Percentiles rank a stretch among this genome's conserved stretches.
Conservation (phyloP, 2,113 vertebrate species). For the Bombycilla garrulus region DNA sequence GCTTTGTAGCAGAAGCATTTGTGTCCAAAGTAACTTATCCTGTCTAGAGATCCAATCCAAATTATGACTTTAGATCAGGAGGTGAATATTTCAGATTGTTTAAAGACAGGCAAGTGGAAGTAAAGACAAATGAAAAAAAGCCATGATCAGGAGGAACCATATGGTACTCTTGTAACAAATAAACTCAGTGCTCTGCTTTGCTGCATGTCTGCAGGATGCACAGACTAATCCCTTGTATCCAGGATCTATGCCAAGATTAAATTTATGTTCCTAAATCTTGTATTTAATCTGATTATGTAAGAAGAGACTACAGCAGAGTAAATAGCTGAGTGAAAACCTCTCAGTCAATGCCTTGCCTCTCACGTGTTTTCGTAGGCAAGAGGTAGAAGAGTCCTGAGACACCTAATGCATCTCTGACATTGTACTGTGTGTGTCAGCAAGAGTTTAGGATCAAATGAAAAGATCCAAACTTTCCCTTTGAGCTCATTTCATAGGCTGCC, state of each 20-base stretch:
- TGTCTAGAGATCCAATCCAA: background rate
- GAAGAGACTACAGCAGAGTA: background rate
- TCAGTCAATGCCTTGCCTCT: background rate
- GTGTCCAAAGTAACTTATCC: background rate
- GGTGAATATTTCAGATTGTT: background rate
- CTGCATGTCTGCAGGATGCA: background rate
- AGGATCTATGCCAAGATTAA: slow-evolving; percentile 36
- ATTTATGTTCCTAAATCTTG: slow-evolving; percentile 38
- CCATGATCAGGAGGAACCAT: background rate
- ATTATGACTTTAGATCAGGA: background rate
- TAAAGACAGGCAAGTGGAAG: background rate
- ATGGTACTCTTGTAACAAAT: slow-evolving; percentile 30
- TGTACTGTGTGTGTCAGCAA: background rate
- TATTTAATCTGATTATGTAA: slow-evolving; percentile 28
- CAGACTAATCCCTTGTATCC: slow-evolving; percentile 22
- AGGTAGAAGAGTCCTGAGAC: background rate
- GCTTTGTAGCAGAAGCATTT: background rate
- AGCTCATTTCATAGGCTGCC: background rate
- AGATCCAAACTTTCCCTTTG: background rate
- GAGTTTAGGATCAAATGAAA: background rate
- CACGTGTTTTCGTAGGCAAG: background rate
- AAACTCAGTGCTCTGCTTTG: slow-evolving; percentile 14
- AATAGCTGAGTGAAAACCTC: background rate
- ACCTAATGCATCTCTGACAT: background rate
- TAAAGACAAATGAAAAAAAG: background rate